Evolutionary conservation across 2,113 vertebrate genomes (phyloP).

Genomic region (Oryzias javanicus): DNA sequence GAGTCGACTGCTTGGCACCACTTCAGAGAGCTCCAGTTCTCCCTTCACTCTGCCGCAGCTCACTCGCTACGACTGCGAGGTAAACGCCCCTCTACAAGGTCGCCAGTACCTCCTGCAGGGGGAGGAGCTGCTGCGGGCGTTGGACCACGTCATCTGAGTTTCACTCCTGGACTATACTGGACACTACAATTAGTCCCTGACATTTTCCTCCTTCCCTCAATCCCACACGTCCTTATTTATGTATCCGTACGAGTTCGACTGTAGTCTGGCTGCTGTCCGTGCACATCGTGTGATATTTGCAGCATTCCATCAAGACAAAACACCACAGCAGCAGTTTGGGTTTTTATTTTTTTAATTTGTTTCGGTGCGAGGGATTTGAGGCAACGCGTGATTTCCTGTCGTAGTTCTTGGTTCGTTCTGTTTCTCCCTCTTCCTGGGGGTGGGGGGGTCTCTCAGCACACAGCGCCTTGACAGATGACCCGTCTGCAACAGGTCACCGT

Average conservation of each 20-base stretch:
- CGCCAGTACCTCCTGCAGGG: slow-evolving; percentile 92
- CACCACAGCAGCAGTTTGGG: slow-evolving; percentile 53
- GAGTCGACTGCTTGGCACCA: slow-evolving; percentile 87
- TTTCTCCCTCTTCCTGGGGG: slow-evolving; percentile 17
- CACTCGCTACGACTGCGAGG: slow-evolving; percentile 94
- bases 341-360: neutral
- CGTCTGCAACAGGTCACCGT: slow-evolving; percentile 56
- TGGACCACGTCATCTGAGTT: slow-evolving; percentile 94
- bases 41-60: slow-evolving; percentile 84
- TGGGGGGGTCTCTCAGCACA: slow-evolving; percentile 60
- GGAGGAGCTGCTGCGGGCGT: slow-evolving; percentile 90
- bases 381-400: slow-evolving; percentile 39
- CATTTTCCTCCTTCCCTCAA: slow-evolving; percentile 62
- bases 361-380: slow-evolving; percentile 58
- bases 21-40: slow-evolving; percentile 80
- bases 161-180: slow-evolving; percentile 76
- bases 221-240: slow-evolving; percentile 64
- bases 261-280: slow-evolving; percentile 64
- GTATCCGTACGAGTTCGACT: slow-evolving; percentile 58
- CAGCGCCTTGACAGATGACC: slow-evolving; percentile 60
- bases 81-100: slow-evolving; percentile 90
- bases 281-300: slow-evolving; percentile 64
- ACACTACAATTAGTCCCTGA: slow-evolving; percentile 85
- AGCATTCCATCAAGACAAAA: slow-evolving; percentile 69
- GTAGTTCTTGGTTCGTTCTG: slow-evolving; percentile 1